Base-by-base conservation (phyloP, 2,113 vertebrate species). In the Carollia perspicillata region DNA sequence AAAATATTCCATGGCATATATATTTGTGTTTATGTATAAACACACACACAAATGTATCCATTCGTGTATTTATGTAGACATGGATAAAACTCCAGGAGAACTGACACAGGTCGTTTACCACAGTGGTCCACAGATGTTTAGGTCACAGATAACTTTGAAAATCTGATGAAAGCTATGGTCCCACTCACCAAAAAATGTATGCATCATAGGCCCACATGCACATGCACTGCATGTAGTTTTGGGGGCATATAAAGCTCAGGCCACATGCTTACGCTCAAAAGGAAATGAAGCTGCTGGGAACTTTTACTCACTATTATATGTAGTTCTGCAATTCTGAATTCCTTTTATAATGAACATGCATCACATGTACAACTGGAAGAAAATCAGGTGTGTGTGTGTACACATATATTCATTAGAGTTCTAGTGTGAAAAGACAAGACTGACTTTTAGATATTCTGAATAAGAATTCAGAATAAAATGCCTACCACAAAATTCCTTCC, bases 381-480 rank as follows among this genome's bases (percentile, higher is more conserved):
- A 85, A 17, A 44, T 3, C 16, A 42, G 30, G 4, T 16, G 6
- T 28, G 7, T 40, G 23, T 12, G 35, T n/a, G 2, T 47, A 1
- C 33, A 4, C 14, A 23, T 20, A 51, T 26, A 49, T 17, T 0
- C 18, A 3, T 4, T 77, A 26, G 26, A 55, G n/a, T 87, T 92
- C 72, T 51, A 72, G 26, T 51, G 33, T 94, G 71, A 94, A 30
- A 0, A 63, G 37, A 65, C 53, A 69, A 86, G 58, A 63, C 42
- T 55, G 53, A 42, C 22, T 33, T 44, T 55, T 30, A 35, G 37
- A n/a, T 44, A 28, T 20, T 37, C 40, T 55, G 65, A 66, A 17
- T 42, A 92, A 79, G 53, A 91, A 84, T 60, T 92, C 86, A 28
- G 71, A 69, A 58, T 42, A 71, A 71, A 87, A 75, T 42, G 17